Base-by-base conservation (phyloP, 2,888 invertebrate genomes). In the Cynaeus angustus region DNA sequence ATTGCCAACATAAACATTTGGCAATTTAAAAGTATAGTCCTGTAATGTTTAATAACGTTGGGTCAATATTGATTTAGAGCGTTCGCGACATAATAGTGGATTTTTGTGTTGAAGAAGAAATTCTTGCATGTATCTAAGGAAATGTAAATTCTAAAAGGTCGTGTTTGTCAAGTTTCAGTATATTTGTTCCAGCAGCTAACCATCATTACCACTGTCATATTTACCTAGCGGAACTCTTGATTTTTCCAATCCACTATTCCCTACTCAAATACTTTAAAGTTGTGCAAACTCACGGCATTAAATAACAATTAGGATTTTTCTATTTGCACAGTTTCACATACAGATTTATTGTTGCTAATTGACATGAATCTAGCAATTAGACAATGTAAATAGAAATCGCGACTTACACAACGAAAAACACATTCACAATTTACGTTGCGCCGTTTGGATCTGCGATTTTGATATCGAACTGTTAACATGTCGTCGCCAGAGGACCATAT, bases 401-500 rank as follows among this genome's bases (percentile, higher is more conserved):
- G 3, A 7, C 33, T 33, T 33, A 7, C 33, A n/a, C n/a, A 33
- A 33, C 9, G 2, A 6, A 33, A 9, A n/a, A 7, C 28, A 7
- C 5, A 28, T 28, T 33, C 1, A 7, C 1, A 7, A n/a, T 33
- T 33, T 33, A 4, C 33, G 7, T 7, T 4, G 7, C 33, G n/a
- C 33, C n/a, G 21, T 21, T 21, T 21, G 4, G 33, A 33, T 33
- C 33, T 1, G n/a, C 33, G 2, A 6, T 41, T 41, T 41, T 41
- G 12, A 41, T 41, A 50, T 14, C 9, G 50, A 28, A n/a, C 46
- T 13, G 37, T 41, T 41, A 12, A 41, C n/a, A 12, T 41, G 41
- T 48, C 83, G 70, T 62, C 43, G 45, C 68, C 82, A 83, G 82
- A 78, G 72, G 77, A 68, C 75, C 78, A 80, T 81, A 81, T 81